Evolutionary conservation across 2,113 vertebrate species (phyloP).

Genomic region (Crotalus tigris): DNA sequence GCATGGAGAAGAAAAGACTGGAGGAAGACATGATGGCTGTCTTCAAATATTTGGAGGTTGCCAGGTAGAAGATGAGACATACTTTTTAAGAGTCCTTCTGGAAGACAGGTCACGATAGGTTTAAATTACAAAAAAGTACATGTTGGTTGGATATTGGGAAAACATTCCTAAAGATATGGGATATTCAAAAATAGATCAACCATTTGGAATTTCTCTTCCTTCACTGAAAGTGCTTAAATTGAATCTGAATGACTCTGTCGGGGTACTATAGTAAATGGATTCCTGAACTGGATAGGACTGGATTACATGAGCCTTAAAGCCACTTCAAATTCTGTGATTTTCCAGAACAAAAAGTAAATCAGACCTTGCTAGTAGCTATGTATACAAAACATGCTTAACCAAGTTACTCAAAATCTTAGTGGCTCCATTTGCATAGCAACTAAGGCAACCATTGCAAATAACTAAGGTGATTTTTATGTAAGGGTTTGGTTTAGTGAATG

Average conservation of each 20-base stretch:
- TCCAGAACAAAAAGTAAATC: background rate
- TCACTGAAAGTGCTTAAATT: background rate
- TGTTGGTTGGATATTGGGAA: background rate
- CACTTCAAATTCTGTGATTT: background rate
- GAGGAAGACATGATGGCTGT: background rate
- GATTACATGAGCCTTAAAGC: background rate
- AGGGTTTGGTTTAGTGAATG: background rate
- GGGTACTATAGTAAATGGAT: background rate
- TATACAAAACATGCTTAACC: background rate
- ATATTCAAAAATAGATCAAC: background rate
- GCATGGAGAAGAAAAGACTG: background rate
- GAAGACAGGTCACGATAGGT: background rate
- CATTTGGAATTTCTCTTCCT: background rate
- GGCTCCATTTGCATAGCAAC: background rate
- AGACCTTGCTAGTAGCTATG: background rate
- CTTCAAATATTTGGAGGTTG: background rate
- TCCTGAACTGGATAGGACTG: background rate
- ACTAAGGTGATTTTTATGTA: background rate
- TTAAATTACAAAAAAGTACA: background rate
- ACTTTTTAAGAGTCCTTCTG: background rate
- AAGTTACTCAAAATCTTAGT: background rate
- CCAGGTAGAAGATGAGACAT: background rate
- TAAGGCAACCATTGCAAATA: background rate
- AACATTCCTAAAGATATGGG: background rate
- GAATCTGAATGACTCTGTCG: background rate